Conservation (phyloP, 2,113 vertebrate species). For the Mirza zaza region DNA sequence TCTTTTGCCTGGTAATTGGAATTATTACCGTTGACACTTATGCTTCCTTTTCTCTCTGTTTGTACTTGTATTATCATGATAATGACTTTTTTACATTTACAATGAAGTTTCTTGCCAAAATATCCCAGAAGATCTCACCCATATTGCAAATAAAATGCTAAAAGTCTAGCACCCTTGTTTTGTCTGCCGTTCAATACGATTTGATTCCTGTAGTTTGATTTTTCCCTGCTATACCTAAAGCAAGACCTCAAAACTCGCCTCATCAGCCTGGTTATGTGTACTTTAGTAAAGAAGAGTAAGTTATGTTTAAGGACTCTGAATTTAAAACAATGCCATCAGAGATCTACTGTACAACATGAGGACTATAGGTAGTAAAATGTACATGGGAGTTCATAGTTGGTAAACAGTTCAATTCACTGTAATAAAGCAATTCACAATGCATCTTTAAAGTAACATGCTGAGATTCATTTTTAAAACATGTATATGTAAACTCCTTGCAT, state of each 20-base stretch:
- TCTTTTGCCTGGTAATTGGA: conserved; percentile 51
- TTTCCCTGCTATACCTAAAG: background rate
- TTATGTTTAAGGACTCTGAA: background rate
- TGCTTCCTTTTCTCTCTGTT: conserved; percentile 30
- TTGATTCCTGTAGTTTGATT: background rate
- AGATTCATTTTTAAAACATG: background rate
- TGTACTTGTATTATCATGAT: conserved; percentile 14
- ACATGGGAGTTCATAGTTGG: background rate
- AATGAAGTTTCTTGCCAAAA: conserved; percentile 45
- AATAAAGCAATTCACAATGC: background rate
- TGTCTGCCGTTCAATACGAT: background rate
- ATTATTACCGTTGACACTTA: conserved; percentile 19
- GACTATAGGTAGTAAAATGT: background rate
- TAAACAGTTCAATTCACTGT: background rate
- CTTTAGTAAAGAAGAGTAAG: background rate
- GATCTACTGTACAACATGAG: background rate
- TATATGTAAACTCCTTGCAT: background rate
- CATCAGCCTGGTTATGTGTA: background rate
- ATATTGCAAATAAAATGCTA: background rate
- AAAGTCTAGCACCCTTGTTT: background rate
- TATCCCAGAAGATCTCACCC: conserved; percentile 25
- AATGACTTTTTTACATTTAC: conserved; percentile 46
- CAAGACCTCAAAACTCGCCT: background rate
- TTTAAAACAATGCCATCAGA: background rate
- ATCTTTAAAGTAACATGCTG: background rate